Conservation (phyloP, 2,888 invertebrate genomes). For the Lepeophtheirus nordmannii region DNA sequence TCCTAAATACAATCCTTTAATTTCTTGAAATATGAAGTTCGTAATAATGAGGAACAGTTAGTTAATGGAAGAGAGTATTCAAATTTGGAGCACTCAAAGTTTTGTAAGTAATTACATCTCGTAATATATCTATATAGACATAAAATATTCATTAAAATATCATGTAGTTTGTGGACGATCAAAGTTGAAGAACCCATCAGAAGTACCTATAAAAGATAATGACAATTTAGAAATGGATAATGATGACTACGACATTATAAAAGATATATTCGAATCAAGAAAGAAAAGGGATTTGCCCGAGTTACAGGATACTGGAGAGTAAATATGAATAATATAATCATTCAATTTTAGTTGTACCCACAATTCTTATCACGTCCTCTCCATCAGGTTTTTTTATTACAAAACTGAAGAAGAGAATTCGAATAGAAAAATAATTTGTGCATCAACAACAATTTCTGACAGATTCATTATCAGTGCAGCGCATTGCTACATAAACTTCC, state of each 20-base stretch:
- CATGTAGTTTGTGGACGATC: constrained; percentile 4
- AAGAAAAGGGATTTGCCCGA: not conserved
- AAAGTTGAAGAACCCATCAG: not conserved
- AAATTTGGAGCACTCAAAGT: not conserved
- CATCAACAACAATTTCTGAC: not conserved
- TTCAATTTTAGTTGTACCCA: not conserved
- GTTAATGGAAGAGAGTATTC: constrained; percentile 5
- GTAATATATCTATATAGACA: too few relatives aligned
- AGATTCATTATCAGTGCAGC: not conserved
- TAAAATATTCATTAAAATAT: too few relatives aligned
- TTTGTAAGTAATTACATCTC: not conserved
- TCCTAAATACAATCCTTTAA: too few relatives aligned
- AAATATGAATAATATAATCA: not conserved
- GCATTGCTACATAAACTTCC: not conserved
- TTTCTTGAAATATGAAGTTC: not conserved
- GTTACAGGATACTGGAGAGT: not conserved
- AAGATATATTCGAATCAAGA: not conserved
- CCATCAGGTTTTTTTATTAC: not conserved
- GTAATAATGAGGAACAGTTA: not conserved
- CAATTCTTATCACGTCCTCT: not conserved
- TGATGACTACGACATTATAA: not conserved
- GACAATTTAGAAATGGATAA: not conserved
- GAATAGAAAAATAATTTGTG: not conserved
- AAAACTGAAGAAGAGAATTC: not conserved
- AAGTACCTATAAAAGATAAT: not conserved